phyloP scores from a whole-genome alignment of 2,888 invertebrate species.

The Pollenia angustigena region DNA sequence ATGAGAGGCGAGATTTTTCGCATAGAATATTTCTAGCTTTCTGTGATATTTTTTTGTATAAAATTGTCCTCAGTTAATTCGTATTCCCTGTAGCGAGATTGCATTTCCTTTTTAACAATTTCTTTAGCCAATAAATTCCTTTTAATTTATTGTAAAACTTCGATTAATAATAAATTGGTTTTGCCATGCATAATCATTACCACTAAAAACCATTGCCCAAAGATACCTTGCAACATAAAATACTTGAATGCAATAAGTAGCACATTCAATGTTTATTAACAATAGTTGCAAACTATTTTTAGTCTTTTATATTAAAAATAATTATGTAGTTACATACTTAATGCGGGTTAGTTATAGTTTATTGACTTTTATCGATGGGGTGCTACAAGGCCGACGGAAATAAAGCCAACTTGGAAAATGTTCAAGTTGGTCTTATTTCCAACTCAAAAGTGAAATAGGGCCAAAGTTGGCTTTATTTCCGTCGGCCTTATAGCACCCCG shows the following conservation, averaged over 20 bases:
- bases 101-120: background rate
- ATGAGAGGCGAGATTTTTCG: too few relatives aligned
- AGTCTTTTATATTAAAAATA: constrained; percentile 14
- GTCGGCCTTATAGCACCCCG: too few relatives aligned
- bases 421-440: too few relatives aligned
- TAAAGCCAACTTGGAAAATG: too few relatives aligned
- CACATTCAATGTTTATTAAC: constrained; percentile 15
- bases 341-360: constrained; percentile 68
- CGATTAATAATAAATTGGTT: too few relatives aligned
- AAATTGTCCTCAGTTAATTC: too few relatives aligned
- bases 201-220: background rate
- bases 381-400: too few relatives aligned
- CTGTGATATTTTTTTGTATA: too few relatives aligned
- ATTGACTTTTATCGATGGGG: too few relatives aligned
- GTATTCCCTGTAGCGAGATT: background rate
- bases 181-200: background rate
- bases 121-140: background rate
- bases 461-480: too few relatives aligned
- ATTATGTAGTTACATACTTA: constrained; percentile 3
- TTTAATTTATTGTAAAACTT: background rate
- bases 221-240: constrained; percentile 18
- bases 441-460: too few relatives aligned
- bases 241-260: constrained; percentile 21
- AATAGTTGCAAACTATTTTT: constrained; percentile 37
- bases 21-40: background rate